Percentiles rank a stretch among this genome's conserved stretches.
Conservation (phyloP, 2,797 vertebrate genomes). For the Synanceia verrucosa region DNA sequence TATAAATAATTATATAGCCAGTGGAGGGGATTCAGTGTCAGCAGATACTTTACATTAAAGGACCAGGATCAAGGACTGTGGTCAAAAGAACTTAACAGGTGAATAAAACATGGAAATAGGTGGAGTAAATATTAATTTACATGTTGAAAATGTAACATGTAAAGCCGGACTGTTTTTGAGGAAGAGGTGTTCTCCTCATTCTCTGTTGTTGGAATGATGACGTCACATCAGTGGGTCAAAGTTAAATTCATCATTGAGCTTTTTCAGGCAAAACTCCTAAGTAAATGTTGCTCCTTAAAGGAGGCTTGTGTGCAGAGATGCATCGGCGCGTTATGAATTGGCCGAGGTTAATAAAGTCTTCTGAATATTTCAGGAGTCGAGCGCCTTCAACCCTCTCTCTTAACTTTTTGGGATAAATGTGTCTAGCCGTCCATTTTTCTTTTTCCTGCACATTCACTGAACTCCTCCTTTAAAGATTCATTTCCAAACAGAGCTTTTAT, state of each 20-base stretch:
- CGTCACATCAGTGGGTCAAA: neutral
- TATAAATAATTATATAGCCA: too few relatives aligned
- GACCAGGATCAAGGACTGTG: neutral
- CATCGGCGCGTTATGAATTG: conserved; percentile 15
- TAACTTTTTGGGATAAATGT: neutral
- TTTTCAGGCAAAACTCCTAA: neutral
- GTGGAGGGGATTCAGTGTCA: too few relatives aligned
- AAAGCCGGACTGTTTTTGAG: neutral
- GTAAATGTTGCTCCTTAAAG: neutral
- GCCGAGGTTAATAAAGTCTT: conserved; percentile 13
- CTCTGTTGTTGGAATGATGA: neutral
- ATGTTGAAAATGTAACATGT: conserved; percentile 8
- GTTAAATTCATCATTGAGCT: too few relatives aligned
- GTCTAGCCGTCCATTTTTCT: neutral
- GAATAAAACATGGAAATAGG: neutral
- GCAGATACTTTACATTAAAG: neutral
- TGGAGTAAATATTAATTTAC: neutral
- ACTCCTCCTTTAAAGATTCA: neutral
- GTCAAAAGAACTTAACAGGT: neutral
- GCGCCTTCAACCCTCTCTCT: neutral
- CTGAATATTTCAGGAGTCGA: conserved; percentile 24
- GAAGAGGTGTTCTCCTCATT: too few relatives aligned
- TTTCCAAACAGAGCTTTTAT: too few relatives aligned
- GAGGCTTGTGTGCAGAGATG: neutral
- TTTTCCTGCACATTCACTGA: neutral